Evolutionary conservation across 2,888 invertebrate genomes (phyloP).

Genomic region (Mantis religiosa): DNA sequence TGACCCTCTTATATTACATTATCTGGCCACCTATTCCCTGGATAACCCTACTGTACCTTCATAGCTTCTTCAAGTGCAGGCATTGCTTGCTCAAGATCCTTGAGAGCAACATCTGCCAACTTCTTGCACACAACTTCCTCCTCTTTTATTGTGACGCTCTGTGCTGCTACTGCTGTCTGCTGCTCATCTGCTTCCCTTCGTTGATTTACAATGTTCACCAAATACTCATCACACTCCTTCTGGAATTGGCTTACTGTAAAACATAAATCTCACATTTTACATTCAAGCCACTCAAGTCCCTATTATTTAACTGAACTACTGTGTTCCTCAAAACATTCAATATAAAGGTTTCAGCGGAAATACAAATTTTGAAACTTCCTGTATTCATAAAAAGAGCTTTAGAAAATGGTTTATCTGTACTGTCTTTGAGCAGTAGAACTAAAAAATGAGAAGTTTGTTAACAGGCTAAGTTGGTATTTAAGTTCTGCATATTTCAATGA

Average conservation of each 20-base stretch:
- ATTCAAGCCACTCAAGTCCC: no score
- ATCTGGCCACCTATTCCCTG: no score
- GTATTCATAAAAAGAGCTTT: no score
- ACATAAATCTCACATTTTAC: background rate
- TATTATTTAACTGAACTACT: no score
- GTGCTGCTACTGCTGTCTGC: constrained; percentile 66
- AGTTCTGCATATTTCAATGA: no score
- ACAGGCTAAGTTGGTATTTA: no score
- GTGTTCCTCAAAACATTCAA: no score
- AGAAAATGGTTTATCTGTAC: no score
- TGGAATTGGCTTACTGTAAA: constrained; percentile 59
- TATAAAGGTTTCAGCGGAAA: no score
- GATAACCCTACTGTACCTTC: no score
- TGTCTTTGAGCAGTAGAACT: no score
- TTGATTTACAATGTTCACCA: constrained; percentile 76
- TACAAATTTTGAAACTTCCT: background rate
- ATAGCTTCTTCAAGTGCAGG: constrained; percentile 84
- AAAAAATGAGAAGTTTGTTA: no score
- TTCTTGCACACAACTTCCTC: constrained; percentile 79
- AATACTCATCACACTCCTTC: constrained; percentile 79
- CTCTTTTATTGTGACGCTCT: constrained; percentile 68
- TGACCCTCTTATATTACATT: background rate
- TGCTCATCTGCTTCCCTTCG: constrained; percentile 80
- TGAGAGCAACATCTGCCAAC: constrained; percentile 75
- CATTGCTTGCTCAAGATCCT: constrained; percentile 79